Evolutionary conservation across 1,140 invertebrate genomes (phyloP).

Genomic region (Lepidurus arcticus): DNA sequence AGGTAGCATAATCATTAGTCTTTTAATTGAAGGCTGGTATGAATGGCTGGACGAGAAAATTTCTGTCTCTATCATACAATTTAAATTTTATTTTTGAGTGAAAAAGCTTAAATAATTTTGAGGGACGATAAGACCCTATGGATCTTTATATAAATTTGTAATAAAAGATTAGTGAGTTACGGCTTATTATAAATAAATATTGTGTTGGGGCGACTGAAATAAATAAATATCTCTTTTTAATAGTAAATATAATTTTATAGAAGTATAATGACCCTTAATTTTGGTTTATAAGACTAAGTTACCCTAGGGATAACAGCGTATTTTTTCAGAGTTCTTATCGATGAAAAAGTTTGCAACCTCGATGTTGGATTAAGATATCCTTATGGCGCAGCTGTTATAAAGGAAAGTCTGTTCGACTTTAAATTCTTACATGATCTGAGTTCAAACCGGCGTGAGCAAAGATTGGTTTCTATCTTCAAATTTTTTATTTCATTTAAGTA

Average conservation of each 20-base stretch:
- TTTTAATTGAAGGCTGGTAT: constrained; percentile 60
- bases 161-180: constrained; percentile 39
- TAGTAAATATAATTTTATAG: constrained; percentile 43
- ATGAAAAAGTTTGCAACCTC: too few species aligned
- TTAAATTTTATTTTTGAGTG: constrained; percentile 54
- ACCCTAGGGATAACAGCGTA: constrained; percentile 65
- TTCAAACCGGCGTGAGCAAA: constrained; percentile 66
- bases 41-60: constrained; percentile 54
- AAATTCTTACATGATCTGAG: constrained; percentile 37
- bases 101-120: constrained; percentile 57
- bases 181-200: constrained; percentile 44
- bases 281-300: constrained; percentile 53
- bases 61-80: constrained; percentile 47
- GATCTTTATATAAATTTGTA: constrained; percentile 51
- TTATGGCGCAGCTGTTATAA: constrained; percentile 54
- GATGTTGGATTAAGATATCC: constrained; percentile 55
- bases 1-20: constrained; percentile 66
- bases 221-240: constrained; percentile 45
- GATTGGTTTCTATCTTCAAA: constrained; percentile 66
- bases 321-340: too few species aligned
- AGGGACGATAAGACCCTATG: constrained; percentile 57
- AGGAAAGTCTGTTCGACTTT: constrained; percentile 60
- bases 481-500: constrained; percentile 53
- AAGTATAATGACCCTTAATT: constrained; percentile 43
- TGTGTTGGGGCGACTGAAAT: constrained; percentile 48